Base-by-base conservation (phyloP, 2,113 vertebrate species). In the Actenoides hombroni region DNA sequence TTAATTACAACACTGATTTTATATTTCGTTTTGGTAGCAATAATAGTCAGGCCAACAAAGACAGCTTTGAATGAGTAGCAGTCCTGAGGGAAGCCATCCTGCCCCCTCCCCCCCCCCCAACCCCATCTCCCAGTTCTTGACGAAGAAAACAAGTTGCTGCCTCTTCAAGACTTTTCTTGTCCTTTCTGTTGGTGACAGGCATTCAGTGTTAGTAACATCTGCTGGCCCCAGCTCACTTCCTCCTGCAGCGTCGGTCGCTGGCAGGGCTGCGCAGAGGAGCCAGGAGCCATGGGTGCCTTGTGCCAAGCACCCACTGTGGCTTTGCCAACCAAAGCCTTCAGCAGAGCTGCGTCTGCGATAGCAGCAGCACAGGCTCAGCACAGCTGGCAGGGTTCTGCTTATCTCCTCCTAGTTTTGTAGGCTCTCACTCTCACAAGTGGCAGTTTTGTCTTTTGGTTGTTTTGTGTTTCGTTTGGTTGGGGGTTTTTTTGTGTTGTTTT, bases 161-260 rank as follows among this genome's bases (percentile, higher is more conserved):
- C 84, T 81, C 95, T 89, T 94, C 81, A 88, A 77, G 65, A 48
- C 84, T 91, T 84, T 92, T 86, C 59, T 48, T 86, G 78, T 82
- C 89, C 74, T 91, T 92, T 96, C 86, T 96, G 57, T 91, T 83
- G 93, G 94, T 95, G 96, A 91, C 95, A 91, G 73, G 87, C 78
- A 5, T 86, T 86, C 92, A 97, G 93, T 86, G 87, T 95, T 83
- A 33, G 81, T 33, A 93, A 91, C 89, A 97, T 96, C 97, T 97
- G 93, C 94, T 61, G 67, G 93, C 83, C 83, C 8, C 6, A 90
- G 90, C 64, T 83, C 16, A 23, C 93, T 95, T 95, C 88, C 90
- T 94, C 82, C 88, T 79, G 87, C 88, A 59, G 92, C 9, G 15
- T 71, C 37, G 61, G 83, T 86, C 76, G 75, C 46, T 33, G 80